phyloP scores from a whole-genome alignment of 2,888 invertebrate genomes.

The Cerceris ruficornis region DNA sequence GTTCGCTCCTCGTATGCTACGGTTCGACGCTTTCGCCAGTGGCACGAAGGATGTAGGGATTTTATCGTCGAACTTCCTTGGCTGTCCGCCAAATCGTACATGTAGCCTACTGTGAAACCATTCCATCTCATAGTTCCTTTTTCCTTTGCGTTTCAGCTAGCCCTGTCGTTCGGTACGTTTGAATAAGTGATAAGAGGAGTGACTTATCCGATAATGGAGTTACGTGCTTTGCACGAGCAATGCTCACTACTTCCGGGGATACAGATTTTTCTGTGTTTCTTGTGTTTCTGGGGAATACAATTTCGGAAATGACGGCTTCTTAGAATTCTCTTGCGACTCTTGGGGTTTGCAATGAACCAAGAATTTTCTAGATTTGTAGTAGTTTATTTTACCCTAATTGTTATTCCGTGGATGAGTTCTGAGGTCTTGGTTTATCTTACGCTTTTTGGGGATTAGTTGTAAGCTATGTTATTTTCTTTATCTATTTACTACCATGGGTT shows the following conservation, averaged over 20 bases:
- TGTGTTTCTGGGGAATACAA: background rate
- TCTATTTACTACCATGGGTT: no score
- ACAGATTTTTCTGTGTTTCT: background rate
- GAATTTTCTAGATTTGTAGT: no score
- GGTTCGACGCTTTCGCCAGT: conserved; percentile 53
- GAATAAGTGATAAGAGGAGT: conserved; percentile 21
- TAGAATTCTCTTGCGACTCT: no score
- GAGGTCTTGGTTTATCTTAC: no score
- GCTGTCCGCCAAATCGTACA: conserved; percentile 88
- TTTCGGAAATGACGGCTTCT: no score
- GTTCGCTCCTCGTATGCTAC: conserved; percentile 38
- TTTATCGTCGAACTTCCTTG: conserved; percentile 82
- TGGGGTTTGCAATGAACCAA: no score
- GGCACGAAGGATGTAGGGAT: conserved; percentile 54
- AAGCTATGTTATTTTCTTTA: no score
- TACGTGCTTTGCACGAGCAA: conserved; percentile 1
- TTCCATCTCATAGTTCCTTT: conserved; percentile 42
- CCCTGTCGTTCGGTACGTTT: conserved; percentile 9
- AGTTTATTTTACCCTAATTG: no score
- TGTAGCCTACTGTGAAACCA: conserved; percentile 51
- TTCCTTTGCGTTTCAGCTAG: background rate
- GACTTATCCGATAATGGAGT: background rate
- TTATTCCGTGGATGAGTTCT: no score
- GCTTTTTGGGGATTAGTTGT: no score
- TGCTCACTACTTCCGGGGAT: background rate